Conservation (phyloP, 2,113 vertebrate genomes). For the Sinocyclocheilus anshuiensis region DNA sequence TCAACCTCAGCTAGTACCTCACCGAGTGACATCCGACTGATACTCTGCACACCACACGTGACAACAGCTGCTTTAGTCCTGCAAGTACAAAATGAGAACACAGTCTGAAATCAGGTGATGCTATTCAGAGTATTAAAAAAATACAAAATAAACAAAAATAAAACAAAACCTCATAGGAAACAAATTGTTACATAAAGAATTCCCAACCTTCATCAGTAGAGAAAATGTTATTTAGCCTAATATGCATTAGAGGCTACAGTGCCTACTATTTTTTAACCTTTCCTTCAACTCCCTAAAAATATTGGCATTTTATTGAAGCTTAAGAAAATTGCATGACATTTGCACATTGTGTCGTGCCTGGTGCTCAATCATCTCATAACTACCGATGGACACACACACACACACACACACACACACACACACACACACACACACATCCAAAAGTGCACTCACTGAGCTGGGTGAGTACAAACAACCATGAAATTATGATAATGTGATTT, state of each 20-base stretch:
- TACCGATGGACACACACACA: not conserved
- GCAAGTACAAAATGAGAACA: not conserved
- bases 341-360: not conserved
- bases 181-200: not conserved
- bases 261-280: too few relatives aligned
- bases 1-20: slow-evolving; percentile 79
- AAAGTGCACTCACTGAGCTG: not conserved
- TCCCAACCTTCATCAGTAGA: not conserved
- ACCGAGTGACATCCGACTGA: slow-evolving; percentile 72
- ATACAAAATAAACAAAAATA: too few relatives aligned
- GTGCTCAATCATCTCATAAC: not conserved
- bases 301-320: not conserved
- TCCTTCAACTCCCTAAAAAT: not conserved
- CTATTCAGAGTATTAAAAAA: not conserved
- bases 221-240: not conserved
- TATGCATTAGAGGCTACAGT: not conserved
- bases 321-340: not conserved
- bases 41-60: slow-evolving; percentile 66
- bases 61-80: slow-evolving; percentile 20
- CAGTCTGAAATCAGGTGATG: not conserved
- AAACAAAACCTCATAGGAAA: not conserved
- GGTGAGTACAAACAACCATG: slow-evolving; percentile 18
- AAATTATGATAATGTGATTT: slow-evolving; percentile 53
- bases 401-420: not conserved
- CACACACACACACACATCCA: not conserved